Conservation (phyloP, 92 coral and sea anemone species). For the Diadumene lineata region DNA sequence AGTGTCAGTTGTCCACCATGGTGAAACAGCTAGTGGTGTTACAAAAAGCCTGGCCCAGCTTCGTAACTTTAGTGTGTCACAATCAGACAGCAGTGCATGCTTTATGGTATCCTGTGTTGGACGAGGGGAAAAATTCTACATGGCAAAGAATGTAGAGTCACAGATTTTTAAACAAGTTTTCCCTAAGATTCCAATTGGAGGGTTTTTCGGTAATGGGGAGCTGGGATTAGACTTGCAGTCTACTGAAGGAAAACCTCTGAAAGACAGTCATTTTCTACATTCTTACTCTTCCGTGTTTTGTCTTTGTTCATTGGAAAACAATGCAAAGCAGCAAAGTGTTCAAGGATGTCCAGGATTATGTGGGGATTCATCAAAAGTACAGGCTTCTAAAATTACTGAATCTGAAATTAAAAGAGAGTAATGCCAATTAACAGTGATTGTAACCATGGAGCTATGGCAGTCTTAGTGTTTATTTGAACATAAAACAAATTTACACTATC, state of each 20-base stretch:
- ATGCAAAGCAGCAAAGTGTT: not conserved
- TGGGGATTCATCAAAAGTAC: constrained; percentile 1
- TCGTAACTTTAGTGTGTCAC: constrained; percentile 50
- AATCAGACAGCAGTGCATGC: constrained; percentile 58
- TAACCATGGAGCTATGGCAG: too few species aligned
- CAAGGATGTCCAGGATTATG: constrained; percentile 3
- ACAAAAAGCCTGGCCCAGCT: constrained; percentile 54
- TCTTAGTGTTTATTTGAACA: too few species aligned
- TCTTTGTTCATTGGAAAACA: constrained; percentile 71
- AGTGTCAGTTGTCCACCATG: constrained; percentile 81
- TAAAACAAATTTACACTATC: too few species aligned
- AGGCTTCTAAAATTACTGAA: not conserved
- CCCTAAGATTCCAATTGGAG: constrained; percentile 78
- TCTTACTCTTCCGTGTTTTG: constrained; percentile 92
- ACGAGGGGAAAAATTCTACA: constrained; percentile 70
- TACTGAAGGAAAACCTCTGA: constrained; percentile 62
- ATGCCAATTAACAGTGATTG: too few species aligned
- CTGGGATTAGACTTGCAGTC: constrained; percentile 87
- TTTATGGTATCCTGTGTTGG: constrained; percentile 93
- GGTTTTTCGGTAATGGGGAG: constrained; percentile 94
- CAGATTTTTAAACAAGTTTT: constrained; percentile 80
- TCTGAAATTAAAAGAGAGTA: not conserved
- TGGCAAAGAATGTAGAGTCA: constrained; percentile 77
- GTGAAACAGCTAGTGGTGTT: constrained; percentile 68
- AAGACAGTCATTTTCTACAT: constrained; percentile 83